Conservation (phyloP, 2,113 vertebrate species). For the Protomyctophum bolini region DNA sequence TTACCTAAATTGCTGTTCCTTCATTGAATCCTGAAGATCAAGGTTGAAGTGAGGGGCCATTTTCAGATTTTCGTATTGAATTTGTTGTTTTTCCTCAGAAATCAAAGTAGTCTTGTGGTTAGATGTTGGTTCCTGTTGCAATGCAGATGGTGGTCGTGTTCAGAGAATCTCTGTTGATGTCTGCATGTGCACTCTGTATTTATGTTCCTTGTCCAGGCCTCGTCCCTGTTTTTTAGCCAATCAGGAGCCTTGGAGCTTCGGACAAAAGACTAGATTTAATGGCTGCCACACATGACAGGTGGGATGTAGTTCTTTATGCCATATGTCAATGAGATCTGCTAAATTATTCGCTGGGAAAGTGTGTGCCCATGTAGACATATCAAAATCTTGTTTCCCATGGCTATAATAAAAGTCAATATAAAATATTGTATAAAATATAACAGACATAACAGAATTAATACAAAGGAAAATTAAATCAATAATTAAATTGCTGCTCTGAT, state of each 20-base stretch:
- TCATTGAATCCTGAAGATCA: constrained; percentile 42
- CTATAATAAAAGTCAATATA: constrained; percentile 5
- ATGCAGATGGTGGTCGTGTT: background rate
- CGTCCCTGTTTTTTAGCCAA: constrained; percentile 38
- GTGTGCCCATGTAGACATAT: constrained; percentile 21
- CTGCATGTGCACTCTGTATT: constrained; percentile 40
- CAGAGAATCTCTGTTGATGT: background rate
- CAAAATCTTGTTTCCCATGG: constrained; percentile 24
- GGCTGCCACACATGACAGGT: constrained; percentile 42
- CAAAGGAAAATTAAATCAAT: background rate
- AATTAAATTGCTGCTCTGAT: background rate
- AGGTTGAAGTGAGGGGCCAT: constrained; percentile 53
- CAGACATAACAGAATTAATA: too few relatives aligned
- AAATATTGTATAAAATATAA: background rate
- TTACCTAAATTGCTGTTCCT: constrained; percentile 55
- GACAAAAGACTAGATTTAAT: constrained; percentile 42
- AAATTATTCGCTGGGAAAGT: constrained; percentile 38
- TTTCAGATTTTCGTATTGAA: constrained; percentile 18
- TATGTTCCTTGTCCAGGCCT: constrained; percentile 25
- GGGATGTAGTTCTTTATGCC: constrained; percentile 37
- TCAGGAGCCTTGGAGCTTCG: constrained; percentile 26
- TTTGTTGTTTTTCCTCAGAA: constrained; percentile 1
- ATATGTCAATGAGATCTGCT: constrained; percentile 43
- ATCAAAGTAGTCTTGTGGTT: background rate
- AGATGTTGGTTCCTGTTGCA: background rate